Conservation (phyloP, 2,888 invertebrate genomes). For the Eupithecia tripunctaria region DNA sequence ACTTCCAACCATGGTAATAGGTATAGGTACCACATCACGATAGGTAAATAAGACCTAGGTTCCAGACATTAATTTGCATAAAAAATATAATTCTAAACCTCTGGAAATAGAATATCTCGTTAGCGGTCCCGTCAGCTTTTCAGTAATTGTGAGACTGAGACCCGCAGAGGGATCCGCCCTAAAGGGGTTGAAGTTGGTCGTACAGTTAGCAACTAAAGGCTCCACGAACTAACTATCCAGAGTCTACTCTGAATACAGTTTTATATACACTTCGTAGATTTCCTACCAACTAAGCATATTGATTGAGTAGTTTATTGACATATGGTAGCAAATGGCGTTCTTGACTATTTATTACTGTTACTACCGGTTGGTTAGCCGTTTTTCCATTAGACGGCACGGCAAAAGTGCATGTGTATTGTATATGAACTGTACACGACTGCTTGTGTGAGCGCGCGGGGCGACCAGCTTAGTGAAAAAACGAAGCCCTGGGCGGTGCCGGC, state of each 20-base stretch:
- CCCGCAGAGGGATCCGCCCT: conserved; percentile 1
- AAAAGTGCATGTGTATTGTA: too few species aligned
- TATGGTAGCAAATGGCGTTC: background rate
- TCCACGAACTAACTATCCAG: too few species aligned
- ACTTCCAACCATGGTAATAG: background rate
- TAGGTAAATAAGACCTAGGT: background rate
- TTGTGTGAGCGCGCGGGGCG: too few species aligned
- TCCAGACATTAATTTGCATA: background rate
- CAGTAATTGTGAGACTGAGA: background rate
- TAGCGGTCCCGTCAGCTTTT: background rate
- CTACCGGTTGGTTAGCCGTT: too few species aligned
- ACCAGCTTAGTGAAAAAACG: too few species aligned
- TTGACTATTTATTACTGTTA: background rate
- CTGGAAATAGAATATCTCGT: background rate
- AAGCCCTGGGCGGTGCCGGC: too few species aligned
- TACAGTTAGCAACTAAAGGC: background rate
- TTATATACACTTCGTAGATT: background rate
- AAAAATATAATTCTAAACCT: background rate
- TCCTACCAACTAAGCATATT: background rate
- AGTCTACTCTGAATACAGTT: background rate
- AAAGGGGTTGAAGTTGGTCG: background rate
- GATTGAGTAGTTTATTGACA: background rate
- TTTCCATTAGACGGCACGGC: too few species aligned
- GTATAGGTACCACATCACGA: background rate
- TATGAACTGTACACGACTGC: too few species aligned